Evolutionary conservation across 2,113 vertebrate genomes (phyloP), one percentile per base, ranked within the genome.

Genomic region (Oncorhynchus nerka): DNA sequence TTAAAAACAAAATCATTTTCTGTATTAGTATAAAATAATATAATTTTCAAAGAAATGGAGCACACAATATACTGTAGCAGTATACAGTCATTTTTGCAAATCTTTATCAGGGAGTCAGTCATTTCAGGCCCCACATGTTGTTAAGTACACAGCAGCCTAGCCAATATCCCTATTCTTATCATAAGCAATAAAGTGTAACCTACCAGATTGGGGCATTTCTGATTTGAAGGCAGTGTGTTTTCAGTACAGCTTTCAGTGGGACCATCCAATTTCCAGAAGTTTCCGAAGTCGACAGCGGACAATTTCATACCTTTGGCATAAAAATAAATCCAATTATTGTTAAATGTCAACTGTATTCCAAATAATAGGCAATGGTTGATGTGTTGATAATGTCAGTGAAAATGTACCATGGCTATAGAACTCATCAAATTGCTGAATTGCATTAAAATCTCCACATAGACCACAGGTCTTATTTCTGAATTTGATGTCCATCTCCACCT

Each of bases 391-490:
- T 8, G 26, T 62, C 7, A 28, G 49, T 3, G 13, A 62, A 78
- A 57, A 67, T 12, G 87, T 91, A 97, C 96, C 93, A 7, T 94
- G 92, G 72, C 83, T 81, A 22, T 90, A 83, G 86, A 96, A 95
- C 89, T 97, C 95, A 1, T 93, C 89, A 80, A 87, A 83, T 2
- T n/a, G 57, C 51, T 88, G 87, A 66, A 95, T 83, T 39, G 95
- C 94, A 0, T 96, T 96, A 89, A 96, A 97, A 88, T 98, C 95
- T 4, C 97, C 97, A 51, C 97, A 98, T 62, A 98, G 93, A 12
- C 97, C 96, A 0, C 96, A 97, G 3, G 95, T 97, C 82, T 96
- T 93, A 87, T 97, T 96, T 71, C 85, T 85, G 11, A 94, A 97
- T 85, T 95, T 96, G 45, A 80, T 73, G 74, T 96, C 94, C 64